A percentile compares a stretch with the other conserved stretches of the same genome.
Conservation (phyloP, 1,140 invertebrate genomes). For the silkworm (Bombyx mori) region ASM3026992v2 NC_085115.1:9546001-9546500, state of each 20-base stretch:
- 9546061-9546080: too few relatives aligned
- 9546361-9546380: constrained; percentile 15
- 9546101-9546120: too few relatives aligned
- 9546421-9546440: constrained; percentile 51
- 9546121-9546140: background rate
- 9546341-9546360: background rate
- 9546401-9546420: constrained; percentile 30
- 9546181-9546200: too few relatives aligned
- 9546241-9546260: too few relatives aligned
- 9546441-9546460: constrained; percentile 52
- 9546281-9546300: too few relatives aligned
- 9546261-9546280: too few relatives aligned
- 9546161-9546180: background rate
- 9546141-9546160: background rate
- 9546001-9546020: constrained; percentile 8
- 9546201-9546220: too few relatives aligned
- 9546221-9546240: too few relatives aligned
- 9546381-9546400: constrained; percentile 26
- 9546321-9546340: too few relatives aligned
- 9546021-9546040: background rate
- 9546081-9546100: too few relatives aligned
- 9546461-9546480: constrained; percentile 55
- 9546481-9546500: constrained; percentile 34
- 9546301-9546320: too few relatives aligned
- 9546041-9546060: background rate